Conservation (phyloP, 2,113 vertebrate genomes). For the Tenrec ecaudatus region DNA sequence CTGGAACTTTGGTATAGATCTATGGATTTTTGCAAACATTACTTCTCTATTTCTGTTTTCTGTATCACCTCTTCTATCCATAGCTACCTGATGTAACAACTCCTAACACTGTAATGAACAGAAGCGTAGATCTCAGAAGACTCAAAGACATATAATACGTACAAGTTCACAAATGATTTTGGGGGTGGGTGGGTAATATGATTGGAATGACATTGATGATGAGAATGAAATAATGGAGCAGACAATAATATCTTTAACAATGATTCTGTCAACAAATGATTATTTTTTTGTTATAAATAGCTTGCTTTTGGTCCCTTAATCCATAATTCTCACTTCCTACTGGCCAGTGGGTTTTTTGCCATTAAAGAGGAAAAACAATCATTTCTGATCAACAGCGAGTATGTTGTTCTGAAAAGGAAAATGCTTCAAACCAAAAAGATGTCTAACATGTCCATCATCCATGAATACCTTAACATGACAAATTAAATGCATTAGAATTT, state of each 20-base stretch:
- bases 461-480: conserved; percentile 12
- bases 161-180: conserved; percentile 17
- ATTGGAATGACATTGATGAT: not conserved
- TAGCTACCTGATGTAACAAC: not conserved
- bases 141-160: not conserved
- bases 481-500: not conserved
- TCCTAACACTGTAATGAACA: not conserved
- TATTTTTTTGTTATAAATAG: not conserved
- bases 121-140: not conserved
- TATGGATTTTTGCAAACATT: conserved; percentile 22
- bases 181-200: too few relatives aligned
- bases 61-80: not conserved
- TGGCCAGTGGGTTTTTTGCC: too few relatives aligned
- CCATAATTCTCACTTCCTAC: not conserved
- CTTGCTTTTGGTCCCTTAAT: not conserved
- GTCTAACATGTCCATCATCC: not conserved
- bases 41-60: not conserved
- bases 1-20: not conserved
- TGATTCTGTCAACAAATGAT: too few relatives aligned
- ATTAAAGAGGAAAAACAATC: too few relatives aligned
- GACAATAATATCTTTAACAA: too few relatives aligned
- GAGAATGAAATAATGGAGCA: not conserved
- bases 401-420: conserved; percentile 4
- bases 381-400: not conserved
- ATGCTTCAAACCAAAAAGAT: not conserved